phyloP scores from a whole-genome alignment of 2,888 invertebrate species.

The Aricia artaxerxes region DNA sequence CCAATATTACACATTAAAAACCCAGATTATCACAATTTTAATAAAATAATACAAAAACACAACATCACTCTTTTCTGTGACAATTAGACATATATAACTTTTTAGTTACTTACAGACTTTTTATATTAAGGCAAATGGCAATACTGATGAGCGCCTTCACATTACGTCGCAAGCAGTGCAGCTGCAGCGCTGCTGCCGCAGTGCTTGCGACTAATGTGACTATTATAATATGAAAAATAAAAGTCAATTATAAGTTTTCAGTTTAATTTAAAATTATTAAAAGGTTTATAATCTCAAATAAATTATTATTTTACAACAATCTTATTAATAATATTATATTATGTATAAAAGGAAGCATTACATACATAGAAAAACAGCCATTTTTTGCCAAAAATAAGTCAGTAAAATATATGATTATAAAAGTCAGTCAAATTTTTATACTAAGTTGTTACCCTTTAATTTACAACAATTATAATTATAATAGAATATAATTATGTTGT shows the following conservation, averaged over 20 bases:
- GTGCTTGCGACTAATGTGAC: too few species aligned
- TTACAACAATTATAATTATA: too few species aligned
- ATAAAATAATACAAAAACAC: too few species aligned
- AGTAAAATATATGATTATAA: background rate
- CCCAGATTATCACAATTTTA: too few species aligned
- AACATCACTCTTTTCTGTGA: too few species aligned
- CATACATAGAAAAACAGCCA: background rate
- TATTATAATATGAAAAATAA: background rate
- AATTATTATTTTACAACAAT: slow-evolving; percentile 12
- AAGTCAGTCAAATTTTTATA: background rate
- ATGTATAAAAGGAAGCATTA: background rate
- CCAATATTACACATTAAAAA: too few species aligned
- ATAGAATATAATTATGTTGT: background rate
- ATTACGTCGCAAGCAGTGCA: too few species aligned
- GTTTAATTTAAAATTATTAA: background rate
- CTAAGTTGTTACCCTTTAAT: background rate
- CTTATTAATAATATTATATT: background rate
- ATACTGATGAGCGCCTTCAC: too few species aligned
- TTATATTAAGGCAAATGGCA: too few species aligned
- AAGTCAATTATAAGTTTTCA: background rate
- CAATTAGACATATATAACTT: too few species aligned
- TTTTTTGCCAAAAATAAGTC: background rate
- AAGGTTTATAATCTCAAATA: slow-evolving; percentile 24
- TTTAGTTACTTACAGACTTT: too few species aligned
- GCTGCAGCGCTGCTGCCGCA: too few species aligned